A percentile compares a stretch with the other conserved stretches of the same genome.
Conservation (phyloP, 2,888 invertebrate species). For the Xestoiulus laeticollis region DNA sequence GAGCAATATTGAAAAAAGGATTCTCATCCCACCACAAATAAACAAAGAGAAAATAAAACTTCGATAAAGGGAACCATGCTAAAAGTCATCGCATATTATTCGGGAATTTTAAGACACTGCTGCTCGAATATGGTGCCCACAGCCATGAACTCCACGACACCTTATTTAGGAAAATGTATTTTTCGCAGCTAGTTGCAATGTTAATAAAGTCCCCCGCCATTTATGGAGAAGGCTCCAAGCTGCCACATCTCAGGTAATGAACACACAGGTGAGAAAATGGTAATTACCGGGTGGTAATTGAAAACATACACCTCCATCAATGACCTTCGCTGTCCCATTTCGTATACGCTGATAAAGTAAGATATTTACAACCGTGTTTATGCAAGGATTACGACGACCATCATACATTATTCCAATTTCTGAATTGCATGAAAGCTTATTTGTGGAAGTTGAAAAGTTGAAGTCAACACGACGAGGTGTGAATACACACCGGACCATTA, state of each 20-base stretch:
- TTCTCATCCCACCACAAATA: neutral
- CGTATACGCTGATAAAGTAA: neutral
- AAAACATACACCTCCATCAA: neutral
- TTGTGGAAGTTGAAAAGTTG: neutral
- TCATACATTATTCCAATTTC: neutral
- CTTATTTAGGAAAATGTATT: neutral
- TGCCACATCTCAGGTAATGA: slow-evolving; percentile 16
- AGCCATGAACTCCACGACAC: neutral
- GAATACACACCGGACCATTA: neutral
- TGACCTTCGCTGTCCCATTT: slow-evolving; percentile 28
- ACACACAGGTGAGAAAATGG: neutral
- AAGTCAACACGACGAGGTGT: neutral
- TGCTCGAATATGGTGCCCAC: neutral
- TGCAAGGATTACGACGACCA: neutral
- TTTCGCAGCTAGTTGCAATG: neutral
- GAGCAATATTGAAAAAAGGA: neutral
- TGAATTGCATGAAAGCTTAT: neutral
- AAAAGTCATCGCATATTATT: neutral
- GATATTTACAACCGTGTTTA: neutral
- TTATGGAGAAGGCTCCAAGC: neutral
- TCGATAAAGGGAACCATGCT: neutral
- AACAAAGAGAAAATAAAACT: neutral
- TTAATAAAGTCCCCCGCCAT: neutral
- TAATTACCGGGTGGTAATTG: neutral
- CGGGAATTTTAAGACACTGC: neutral